phyloP scores from a whole-genome alignment of 2,113 vertebrate species.

The Trogon melanurus region DNA sequence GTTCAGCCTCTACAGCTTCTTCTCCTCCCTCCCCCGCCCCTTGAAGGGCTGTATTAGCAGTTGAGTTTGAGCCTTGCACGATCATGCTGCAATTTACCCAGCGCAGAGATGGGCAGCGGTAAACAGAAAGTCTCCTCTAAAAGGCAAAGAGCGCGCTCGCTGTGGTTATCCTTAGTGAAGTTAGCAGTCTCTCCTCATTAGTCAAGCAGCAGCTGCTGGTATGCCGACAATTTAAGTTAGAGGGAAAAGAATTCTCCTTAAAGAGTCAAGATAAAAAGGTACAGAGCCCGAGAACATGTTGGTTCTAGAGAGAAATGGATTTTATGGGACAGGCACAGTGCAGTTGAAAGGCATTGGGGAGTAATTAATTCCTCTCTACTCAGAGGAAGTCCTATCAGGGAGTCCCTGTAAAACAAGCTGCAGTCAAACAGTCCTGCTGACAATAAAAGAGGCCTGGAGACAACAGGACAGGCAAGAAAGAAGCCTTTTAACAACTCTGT shows the following conservation, averaged over 20 bases:
- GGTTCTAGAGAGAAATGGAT: too few relatives aligned
- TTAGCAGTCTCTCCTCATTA: neutral
- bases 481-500: neutral
- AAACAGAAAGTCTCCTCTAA: neutral
- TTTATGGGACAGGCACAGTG: too few relatives aligned
- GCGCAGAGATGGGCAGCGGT: neutral
- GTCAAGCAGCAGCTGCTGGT: neutral
- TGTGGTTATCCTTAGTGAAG: neutral
- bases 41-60: neutral
- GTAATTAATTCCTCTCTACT: too few relatives aligned
- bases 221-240: neutral
- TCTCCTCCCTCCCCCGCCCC: too few relatives aligned
- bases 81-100: neutral
- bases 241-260: neutral
- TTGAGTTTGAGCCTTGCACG: neutral
- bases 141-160: rapidly evolving
- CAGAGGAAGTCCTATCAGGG: neutral
- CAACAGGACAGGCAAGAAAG: neutral
- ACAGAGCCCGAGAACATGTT: neutral
- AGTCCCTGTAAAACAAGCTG: rapidly evolving
- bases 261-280: neutral
- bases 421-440: neutral
- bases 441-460: neutral
- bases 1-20: neutral
- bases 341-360: rapidly evolving